Evolutionary conservation across 2,888 invertebrate genomes (phyloP), one percentile per base, ranked within the genome.

Genomic region (Bellardia pandia): DNA sequence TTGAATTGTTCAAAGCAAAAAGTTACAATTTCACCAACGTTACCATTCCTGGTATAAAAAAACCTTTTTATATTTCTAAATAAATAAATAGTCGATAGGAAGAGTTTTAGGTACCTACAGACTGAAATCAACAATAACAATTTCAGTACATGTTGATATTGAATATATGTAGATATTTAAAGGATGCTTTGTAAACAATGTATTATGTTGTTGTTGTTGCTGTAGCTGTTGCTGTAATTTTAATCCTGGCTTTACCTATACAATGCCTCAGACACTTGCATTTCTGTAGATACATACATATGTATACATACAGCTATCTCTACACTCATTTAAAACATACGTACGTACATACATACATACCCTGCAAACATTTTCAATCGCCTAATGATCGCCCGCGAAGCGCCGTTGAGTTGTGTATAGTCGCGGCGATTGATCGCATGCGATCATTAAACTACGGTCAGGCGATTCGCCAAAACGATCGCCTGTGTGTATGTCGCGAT

Each of bases 191-290:
- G 48, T 75, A 75, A 60, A 60, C 58, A 60, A 45, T 75, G 6
- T 37, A 7, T 33, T 53, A 9, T 64, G 33, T 51, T 60, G 60
- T 58, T 78, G 8, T 69, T 62, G 60, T 51, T 68, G 42, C 23
- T 74, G 51, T 56, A n/a, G 8, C 23, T 33, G 42, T 72, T 76
- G 58, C 37, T 72, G 68, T 58, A 40, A 56, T 56, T 58, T 71
- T 69, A 87, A 85, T 84, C 84, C 84, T 66, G 77, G 74, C 81
- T 81, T 78, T 78, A 74, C 74, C 77, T 33, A 87, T 85, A 81
- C 62, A 81, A 85, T 81, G 81, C 58, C 53, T 77, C 64, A 75
- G n/a, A 66, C 87, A 87, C 85, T 87, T 87, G 87, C 87, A 86
- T 74, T 87, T 78, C 87, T 82, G 62, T 33, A 33, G 33, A 33